Evolutionary conservation across 2,113 vertebrate species (phyloP).

Genomic region (Nesogale talazaci): DNA sequence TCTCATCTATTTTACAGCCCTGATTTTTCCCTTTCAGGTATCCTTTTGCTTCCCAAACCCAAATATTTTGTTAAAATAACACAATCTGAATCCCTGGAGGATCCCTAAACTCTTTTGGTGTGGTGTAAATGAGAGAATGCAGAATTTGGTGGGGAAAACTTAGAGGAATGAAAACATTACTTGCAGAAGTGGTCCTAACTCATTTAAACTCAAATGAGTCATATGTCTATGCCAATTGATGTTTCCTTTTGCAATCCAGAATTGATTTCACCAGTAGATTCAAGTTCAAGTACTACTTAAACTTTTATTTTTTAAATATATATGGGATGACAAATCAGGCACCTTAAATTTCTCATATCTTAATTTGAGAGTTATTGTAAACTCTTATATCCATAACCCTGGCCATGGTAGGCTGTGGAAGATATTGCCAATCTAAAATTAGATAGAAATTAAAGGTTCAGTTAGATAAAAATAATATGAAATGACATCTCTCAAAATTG

Average conservation of each 20-base stretch:
- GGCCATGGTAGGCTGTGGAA: background rate
- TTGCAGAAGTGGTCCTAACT: background rate
- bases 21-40: no score
- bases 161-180: no score
- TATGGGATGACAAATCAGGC: background rate
- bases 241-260: no score
- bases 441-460: background rate
- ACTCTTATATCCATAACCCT: background rate
- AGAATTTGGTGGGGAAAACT: no score
- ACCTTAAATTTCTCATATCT: background rate
- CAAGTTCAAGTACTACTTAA: background rate
- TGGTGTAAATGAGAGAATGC: no score
- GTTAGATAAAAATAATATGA: background rate
- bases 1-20: no score
- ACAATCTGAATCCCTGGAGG: no score
- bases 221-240: background rate
- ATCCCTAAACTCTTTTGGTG: no score
- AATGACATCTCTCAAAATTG: background rate
- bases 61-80: no score
- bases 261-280: background rate
- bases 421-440: background rate
- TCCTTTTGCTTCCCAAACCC: no score
- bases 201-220: background rate
- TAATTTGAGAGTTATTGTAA: background rate
- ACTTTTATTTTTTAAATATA: background rate